Percentiles rank a stretch among this genome's conserved stretches.
phyloP scores from a whole-genome alignment of 2,113 vertebrate genomes.

The Lasiurus cinereus region DNA sequence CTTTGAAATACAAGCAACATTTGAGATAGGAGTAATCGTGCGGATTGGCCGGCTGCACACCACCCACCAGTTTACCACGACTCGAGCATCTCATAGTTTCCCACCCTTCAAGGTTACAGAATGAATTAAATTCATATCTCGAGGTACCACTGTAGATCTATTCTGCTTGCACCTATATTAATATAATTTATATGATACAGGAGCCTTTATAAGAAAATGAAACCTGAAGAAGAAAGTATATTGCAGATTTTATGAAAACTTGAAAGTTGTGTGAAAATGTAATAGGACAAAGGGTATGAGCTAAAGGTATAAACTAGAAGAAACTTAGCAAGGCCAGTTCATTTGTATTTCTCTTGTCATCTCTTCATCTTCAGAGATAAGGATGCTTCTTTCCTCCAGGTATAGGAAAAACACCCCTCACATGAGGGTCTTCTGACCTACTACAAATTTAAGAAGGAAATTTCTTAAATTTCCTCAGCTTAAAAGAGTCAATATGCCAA shows the following conservation, averaged over 20 bases:
- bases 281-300: not conserved
- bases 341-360: not conserved
- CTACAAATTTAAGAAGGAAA: not conserved
- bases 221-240: not conserved
- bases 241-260: not conserved
- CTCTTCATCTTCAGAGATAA: not conserved
- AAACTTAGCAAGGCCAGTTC: not conserved
- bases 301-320: not conserved
- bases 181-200: not conserved
- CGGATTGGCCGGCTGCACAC: too few relatives aligned
- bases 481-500: not conserved
- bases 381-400: not conserved
- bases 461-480: not conserved
- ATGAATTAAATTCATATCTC: too few relatives aligned
- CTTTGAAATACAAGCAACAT: too few relatives aligned
- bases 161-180: conserved; percentile 92
- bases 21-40: too few relatives aligned
- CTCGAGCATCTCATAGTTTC: too few relatives aligned
- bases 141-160: conserved; percentile 75
- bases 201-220: not conserved
- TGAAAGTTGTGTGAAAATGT: not conserved
- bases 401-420: not conserved
- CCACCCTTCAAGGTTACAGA: too few relatives aligned
- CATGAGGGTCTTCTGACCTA: not conserved
- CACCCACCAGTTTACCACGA: too few relatives aligned